Percentiles rank a stretch among this genome's conserved stretches.
Conservation (phyloP, 2,888 invertebrate genomes). For the Fabriciana adippe region DNA sequence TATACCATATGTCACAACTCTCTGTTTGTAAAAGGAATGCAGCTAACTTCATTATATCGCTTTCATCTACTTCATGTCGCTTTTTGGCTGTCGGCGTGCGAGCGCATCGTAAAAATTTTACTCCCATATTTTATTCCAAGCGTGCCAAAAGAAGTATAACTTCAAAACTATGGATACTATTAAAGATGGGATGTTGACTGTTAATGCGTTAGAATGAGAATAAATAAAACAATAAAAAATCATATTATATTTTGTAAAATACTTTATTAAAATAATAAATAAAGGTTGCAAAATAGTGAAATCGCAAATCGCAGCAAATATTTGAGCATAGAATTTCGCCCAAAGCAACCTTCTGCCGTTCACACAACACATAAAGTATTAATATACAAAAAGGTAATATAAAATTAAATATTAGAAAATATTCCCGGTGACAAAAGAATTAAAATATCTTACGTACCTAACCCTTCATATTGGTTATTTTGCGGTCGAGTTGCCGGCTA, state of each 20-base stretch:
- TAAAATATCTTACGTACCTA: slow-evolving; percentile 14
- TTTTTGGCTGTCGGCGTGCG: too few relatives aligned
- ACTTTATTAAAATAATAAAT: slow-evolving; percentile 81
- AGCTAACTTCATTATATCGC: too few relatives aligned
- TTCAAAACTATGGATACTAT: too few relatives aligned
- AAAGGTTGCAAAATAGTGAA: slow-evolving; percentile 73
- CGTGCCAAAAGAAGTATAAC: too few relatives aligned
- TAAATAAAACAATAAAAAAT: slow-evolving; percentile 17
- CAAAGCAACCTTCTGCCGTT: slow-evolving; percentile 50
- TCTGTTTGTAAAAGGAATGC: too few relatives aligned
- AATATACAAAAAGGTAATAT: slow-evolving; percentile 56
- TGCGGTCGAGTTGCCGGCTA: neutral
- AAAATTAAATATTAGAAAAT: slow-evolving; percentile 47
- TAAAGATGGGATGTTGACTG: too few relatives aligned
- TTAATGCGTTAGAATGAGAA: neutral
- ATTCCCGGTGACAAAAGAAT: slow-evolving; percentile 12
- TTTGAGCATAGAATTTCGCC: slow-evolving; percentile 49
- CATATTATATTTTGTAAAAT: slow-evolving; percentile 60
- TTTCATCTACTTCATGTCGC: too few relatives aligned
- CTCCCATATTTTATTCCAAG: too few relatives aligned
- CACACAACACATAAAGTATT: slow-evolving; percentile 51
- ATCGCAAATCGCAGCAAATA: slow-evolving; percentile 65
- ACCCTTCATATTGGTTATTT: neutral
- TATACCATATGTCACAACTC: too few relatives aligned
- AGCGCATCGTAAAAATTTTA: too few relatives aligned